Conservation (phyloP, 2,888 invertebrate genomes). For the Abrostola triplasia region DNA sequence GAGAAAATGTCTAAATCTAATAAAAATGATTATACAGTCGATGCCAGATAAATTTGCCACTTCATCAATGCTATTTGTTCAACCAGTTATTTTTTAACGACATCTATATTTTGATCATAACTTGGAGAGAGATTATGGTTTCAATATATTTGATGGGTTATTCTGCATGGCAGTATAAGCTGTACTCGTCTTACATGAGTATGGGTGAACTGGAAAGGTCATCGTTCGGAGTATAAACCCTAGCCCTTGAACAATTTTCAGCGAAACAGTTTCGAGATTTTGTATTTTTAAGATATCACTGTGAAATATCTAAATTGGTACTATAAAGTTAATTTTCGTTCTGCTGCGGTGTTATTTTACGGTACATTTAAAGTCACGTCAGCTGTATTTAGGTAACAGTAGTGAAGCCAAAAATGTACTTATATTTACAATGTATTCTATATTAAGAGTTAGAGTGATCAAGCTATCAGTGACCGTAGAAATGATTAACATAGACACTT, state of each 20-base stretch:
- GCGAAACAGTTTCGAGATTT: slow-evolving; percentile 13
- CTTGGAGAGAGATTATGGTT: slow-evolving; percentile 20
- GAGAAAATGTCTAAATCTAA: slow-evolving; percentile 19
- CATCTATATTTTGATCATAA: slow-evolving; percentile 34
- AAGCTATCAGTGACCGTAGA: too few relatives aligned
- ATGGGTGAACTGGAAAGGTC: slow-evolving; percentile 36
- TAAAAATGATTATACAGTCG: slow-evolving; percentile 12
- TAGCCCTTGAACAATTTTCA: slow-evolving; percentile 26
- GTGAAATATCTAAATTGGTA: slow-evolving; percentile 36
- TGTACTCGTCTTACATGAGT: slow-evolving; percentile 23
- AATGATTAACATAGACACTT: too few relatives aligned
- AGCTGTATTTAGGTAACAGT: slow-evolving; percentile 25
- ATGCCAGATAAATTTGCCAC: slow-evolving; percentile 13
- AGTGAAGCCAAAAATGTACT: neutral
- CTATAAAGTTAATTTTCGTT: slow-evolving; percentile 27
- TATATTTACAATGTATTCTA: too few relatives aligned
- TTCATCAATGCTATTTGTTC: slow-evolving; percentile 13
- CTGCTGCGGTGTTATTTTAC: slow-evolving; percentile 26
- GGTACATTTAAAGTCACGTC: slow-evolving; percentile 30
- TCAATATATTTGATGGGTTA: slow-evolving; percentile 34
- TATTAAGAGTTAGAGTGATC: too few relatives aligned
- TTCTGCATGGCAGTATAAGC: slow-evolving; percentile 29
- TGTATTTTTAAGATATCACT: slow-evolving; percentile 42
- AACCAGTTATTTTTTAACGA: slow-evolving; percentile 33
- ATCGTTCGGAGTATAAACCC: slow-evolving; percentile 21